These are phyloP conservation scores for Proterorhinus semilunaris DNA, from an alignment of 2,113 vertebrate genomes.

Conservation along the genomic window DNA sequence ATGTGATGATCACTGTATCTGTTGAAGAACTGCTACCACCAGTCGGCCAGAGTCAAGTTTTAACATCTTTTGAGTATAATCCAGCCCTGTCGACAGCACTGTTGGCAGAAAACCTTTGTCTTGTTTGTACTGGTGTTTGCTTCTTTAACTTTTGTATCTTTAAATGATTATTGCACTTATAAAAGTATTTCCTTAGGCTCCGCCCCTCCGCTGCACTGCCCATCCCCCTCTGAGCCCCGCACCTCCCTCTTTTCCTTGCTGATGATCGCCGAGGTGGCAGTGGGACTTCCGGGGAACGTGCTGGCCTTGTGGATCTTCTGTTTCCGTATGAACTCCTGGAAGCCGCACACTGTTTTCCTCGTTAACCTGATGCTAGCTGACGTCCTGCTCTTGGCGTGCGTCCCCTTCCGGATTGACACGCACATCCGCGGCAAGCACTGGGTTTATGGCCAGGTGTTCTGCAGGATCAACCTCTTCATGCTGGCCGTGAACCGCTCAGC, in stretches of 20 bases:
- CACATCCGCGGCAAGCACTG: conserved; percentile 37
- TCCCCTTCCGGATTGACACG: conserved; percentile 68
- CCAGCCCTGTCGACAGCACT: too few species aligned
- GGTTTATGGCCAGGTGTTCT: conserved; percentile 43
- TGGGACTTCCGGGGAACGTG: conserved; percentile 60
- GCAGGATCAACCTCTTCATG: conserved; percentile 65
- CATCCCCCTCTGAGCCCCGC: rapidly evolving
- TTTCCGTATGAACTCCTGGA: conserved; percentile 56
- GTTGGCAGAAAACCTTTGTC: too few species aligned
- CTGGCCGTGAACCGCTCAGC: conserved; percentile 60
- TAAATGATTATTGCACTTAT: too few species aligned
- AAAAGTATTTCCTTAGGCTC: too few species aligned
- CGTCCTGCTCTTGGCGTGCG: conserved; percentile 61
- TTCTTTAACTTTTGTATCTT: too few species aligned
- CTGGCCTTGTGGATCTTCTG: conserved; percentile 70
- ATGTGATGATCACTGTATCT: too few species aligned
- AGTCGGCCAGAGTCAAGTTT: too few species aligned
- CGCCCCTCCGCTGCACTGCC: not conserved
- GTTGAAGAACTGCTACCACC: too few species aligned
- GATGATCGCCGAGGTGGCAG: conserved; percentile 55
- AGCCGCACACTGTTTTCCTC: conserved; percentile 58
- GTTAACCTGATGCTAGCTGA: conserved; percentile 69
- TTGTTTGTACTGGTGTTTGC: too few species aligned
- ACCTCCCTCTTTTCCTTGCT: conserved; percentile 30
- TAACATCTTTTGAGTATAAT: too few species aligned